A percentile compares a stretch with the other conserved stretches of the same genome.
These are phyloP conservation scores for Salpingus planirostris DNA, from an alignment of 2,888 invertebrate genomes.

Conservation along the genomic window DNA sequence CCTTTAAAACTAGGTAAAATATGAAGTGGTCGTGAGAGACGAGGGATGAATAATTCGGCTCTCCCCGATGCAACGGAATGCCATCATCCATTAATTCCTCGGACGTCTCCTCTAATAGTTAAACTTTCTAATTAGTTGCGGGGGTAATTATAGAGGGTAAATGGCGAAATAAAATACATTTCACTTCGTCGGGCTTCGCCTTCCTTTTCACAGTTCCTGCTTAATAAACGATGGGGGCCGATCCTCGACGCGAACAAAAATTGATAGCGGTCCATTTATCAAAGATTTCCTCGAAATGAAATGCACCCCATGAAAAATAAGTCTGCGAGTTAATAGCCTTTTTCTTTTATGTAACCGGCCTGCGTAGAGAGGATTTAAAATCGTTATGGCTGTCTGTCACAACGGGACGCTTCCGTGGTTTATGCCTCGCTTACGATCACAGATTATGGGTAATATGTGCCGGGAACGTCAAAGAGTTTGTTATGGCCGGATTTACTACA, in stretches of 20 bases:
- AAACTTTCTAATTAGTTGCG: too few species aligned
- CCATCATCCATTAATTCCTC: too few species aligned
- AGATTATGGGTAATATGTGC: slow-evolving; percentile 22
- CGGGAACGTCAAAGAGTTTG: slow-evolving; percentile 20
- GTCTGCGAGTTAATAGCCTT: slow-evolving; percentile 29
- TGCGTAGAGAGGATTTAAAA: slow-evolving; percentile 30
- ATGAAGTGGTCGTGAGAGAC: too few species aligned
- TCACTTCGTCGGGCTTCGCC: too few species aligned
- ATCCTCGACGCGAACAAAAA: slow-evolving; percentile 21
- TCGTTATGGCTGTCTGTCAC: slow-evolving; percentile 26
- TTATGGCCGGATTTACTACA: slow-evolving; percentile 15
- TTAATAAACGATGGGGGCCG: slow-evolving; percentile 9
- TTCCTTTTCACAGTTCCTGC: too few species aligned
- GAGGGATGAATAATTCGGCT: too few species aligned
- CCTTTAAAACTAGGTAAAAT: too few species aligned
- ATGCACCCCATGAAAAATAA: slow-evolving; percentile 33
- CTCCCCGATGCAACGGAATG: too few species aligned
- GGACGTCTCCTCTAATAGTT: too few species aligned
- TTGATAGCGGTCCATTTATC: slow-evolving; percentile 31
- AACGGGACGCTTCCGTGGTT: slow-evolving; percentile 17
- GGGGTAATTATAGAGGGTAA: too few species aligned
- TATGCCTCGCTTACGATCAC: slow-evolving; percentile 20
- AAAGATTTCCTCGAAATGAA: slow-evolving; percentile 32
- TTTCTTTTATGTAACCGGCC: slow-evolving; percentile 26
- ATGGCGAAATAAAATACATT: too few species aligned